Percentiles rank a stretch among this genome's conserved stretches.
Evolutionary conservation across 2,888 invertebrate genomes (phyloP).

Genomic region (Ophion costatus): DNA sequence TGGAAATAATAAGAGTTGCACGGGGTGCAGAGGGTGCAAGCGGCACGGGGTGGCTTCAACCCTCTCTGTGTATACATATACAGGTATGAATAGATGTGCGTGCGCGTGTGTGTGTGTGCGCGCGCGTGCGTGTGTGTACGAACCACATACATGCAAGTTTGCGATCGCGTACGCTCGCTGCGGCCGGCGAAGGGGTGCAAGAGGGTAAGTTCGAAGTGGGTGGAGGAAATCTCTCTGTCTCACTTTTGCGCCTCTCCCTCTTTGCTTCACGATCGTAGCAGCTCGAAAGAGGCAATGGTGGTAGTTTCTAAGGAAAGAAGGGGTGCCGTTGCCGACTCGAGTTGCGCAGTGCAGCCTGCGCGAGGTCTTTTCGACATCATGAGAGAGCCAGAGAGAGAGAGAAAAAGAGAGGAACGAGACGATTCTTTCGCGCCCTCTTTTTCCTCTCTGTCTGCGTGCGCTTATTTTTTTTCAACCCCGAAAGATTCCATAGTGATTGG

Average conservation of each 20-base stretch:
- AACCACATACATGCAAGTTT: background rate
- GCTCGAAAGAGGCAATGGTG: conserved; percentile 56
- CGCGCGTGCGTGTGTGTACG: too few species aligned
- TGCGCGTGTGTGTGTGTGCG: too few species aligned
- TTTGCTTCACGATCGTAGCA: conserved; percentile 56
- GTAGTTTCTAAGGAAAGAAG: conserved; percentile 60
- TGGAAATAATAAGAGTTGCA: conserved; percentile 82
- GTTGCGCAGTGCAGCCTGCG: conserved; percentile 82
- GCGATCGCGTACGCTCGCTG: conserved; percentile 45
- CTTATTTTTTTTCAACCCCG: conserved; percentile 36
- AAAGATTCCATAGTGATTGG: conserved; percentile 38
- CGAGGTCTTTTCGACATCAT: conserved; percentile 60
- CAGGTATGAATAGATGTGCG: background rate
- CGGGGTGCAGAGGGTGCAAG: conserved; percentile 66
- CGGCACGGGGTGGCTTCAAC: conserved; percentile 61
- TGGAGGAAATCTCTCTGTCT: conserved; percentile 65
- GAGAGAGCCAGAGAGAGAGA: conserved; percentile 48
- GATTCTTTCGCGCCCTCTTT: conserved; percentile 59
- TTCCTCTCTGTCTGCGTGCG: conserved; percentile 44
- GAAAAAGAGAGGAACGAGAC: conserved; percentile 50
- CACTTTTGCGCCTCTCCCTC: conserved; percentile 44
- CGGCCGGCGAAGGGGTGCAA: conserved; percentile 61
- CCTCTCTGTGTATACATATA: conserved; percentile 30
- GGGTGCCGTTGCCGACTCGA: conserved; percentile 57
- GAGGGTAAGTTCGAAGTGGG: conserved; percentile 66